phyloP scores from a whole-genome alignment of 2,888 invertebrate species.

The Amphipyra berbera region DNA sequence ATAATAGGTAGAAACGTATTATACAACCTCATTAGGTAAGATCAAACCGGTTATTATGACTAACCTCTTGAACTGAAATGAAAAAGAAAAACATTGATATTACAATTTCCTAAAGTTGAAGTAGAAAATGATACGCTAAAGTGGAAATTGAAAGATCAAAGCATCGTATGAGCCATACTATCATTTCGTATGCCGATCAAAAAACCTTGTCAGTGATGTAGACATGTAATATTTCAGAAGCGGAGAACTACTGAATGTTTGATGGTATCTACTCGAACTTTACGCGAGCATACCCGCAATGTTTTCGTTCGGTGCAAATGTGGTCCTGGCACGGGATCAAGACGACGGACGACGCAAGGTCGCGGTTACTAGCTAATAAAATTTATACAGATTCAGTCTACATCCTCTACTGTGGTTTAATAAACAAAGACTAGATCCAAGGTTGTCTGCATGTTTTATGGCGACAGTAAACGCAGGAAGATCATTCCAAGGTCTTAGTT shows the following conservation, averaged over 20 bases:
- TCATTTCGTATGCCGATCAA: conserved; percentile 31
- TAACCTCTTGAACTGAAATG: conserved; percentile 2
- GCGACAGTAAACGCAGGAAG: conserved; percentile 25
- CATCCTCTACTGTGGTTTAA: conserved; percentile 47
- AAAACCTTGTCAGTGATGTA: conserved; percentile 28
- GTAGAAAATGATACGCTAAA: conserved; percentile 27
- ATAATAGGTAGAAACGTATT: too few species aligned
- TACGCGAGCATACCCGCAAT: conserved; percentile 23
- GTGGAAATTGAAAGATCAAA: conserved; percentile 48
- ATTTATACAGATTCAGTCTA: conserved; percentile 47
- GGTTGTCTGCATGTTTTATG: conserved; percentile 59
- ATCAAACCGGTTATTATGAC: conserved; percentile 18
- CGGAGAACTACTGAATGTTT: conserved; percentile 38
- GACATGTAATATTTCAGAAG: conserved; percentile 38
- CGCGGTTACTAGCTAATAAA: conserved; percentile 71
- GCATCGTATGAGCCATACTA: conserved; percentile 24
- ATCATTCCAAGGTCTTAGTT: conserved; percentile 31
- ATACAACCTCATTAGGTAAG: conserved; percentile 26
- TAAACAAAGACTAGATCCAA: conserved; percentile 56
- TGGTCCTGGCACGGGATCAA: conserved; percentile 76
- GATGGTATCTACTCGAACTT: conserved; percentile 24
- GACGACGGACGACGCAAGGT: conserved; percentile 71
- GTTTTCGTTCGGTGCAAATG: conserved; percentile 56
- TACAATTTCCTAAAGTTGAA: conserved; percentile 19
- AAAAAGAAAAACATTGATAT: conserved; percentile 12